Percentiles rank a stretch among this genome's conserved stretches.
Evolutionary conservation across 2,888 invertebrate genomes (phyloP).

Genomic region (Hemistola chrysoprasaria): DNA sequence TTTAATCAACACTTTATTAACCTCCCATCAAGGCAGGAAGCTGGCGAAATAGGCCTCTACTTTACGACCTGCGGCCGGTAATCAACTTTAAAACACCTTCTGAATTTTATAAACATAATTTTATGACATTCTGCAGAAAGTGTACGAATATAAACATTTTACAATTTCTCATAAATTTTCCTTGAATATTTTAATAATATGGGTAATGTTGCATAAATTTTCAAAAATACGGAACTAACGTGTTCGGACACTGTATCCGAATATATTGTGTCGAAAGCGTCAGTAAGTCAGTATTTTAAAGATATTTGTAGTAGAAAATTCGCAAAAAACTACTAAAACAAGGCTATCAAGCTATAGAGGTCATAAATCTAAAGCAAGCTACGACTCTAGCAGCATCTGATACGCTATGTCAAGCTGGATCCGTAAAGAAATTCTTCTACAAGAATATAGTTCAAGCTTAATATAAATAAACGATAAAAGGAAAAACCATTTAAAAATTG

Average conservation of each 20-base stretch:
- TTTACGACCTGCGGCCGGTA: slow-evolving; percentile 13
- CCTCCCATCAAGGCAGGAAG: slow-evolving; percentile 8
- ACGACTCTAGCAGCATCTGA: slow-evolving; percentile 3
- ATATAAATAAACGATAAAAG: slow-evolving; percentile 5
- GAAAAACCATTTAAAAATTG: no score
- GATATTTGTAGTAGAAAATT: not conserved
- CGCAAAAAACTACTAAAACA: slow-evolving; percentile 8
- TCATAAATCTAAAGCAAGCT: slow-evolving; percentile 13
- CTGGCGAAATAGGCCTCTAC: not conserved
- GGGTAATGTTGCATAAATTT: no score
- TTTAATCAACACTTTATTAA: slow-evolving; percentile 21
- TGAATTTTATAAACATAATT: slow-evolving; percentile 8
- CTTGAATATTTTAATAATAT: no score
- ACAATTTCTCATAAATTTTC: no score
- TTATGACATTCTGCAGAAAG: not conserved
- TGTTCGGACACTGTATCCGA: no score
- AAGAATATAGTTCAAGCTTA: no score
- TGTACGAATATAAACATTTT: no score
- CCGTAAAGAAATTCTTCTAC: slow-evolving; percentile 1
- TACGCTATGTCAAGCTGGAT: slow-evolving; percentile 10
- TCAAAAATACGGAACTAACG: no score
- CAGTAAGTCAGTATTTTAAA: no score
- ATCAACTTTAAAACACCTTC: slow-evolving; percentile 8
- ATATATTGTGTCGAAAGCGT: no score
- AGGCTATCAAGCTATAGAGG: slow-evolving; percentile 14